A percentile compares a stretch with the other conserved stretches of the same genome.
Evolutionary conservation across 1,140 invertebrate genomes (phyloP).

Genomic region (Tetramorium simillimum): DNA sequence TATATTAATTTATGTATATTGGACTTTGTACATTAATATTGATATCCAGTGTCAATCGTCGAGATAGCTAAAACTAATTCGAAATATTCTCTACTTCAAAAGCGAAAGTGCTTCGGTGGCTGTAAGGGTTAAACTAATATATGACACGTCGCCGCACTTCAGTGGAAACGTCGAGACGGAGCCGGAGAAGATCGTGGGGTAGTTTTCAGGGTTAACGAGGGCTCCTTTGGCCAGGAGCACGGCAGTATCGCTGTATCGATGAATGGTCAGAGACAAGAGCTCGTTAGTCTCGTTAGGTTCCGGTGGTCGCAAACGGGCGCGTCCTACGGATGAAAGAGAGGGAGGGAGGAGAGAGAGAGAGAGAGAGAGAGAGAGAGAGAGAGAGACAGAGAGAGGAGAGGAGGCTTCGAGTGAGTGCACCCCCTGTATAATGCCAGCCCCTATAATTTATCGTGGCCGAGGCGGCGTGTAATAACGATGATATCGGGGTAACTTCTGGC

Average conservation of each 20-base stretch:
- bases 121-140: slow-evolving; percentile 16
- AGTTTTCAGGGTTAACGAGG: slow-evolving; percentile 56
- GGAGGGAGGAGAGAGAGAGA: no score
- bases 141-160: slow-evolving; percentile 7
- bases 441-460: slow-evolving; percentile 61
- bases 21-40: not conserved
- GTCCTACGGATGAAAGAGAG: not conserved
- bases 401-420: slow-evolving; percentile 23
- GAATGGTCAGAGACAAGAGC: slow-evolving; percentile 65
- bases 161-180: not conserved
- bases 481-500: slow-evolving; percentile 58
- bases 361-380: no score
- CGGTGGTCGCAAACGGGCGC: slow-evolving; percentile 45
- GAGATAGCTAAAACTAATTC: not conserved
- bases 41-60: not conserved
- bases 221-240: slow-evolving; percentile 30
- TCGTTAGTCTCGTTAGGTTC: slow-evolving; percentile 65
- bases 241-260: slow-evolving; percentile 44
- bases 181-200: not conserved
- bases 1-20: slow-evolving; percentile 3
- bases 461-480: slow-evolving; percentile 59
- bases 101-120: not conserved
- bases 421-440: slow-evolving; percentile 35
- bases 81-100: not conserved
- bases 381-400: not conserved